Evolutionary conservation across 2,113 vertebrate genomes (phyloP).

Genomic region (Paradisaea rubra): DNA sequence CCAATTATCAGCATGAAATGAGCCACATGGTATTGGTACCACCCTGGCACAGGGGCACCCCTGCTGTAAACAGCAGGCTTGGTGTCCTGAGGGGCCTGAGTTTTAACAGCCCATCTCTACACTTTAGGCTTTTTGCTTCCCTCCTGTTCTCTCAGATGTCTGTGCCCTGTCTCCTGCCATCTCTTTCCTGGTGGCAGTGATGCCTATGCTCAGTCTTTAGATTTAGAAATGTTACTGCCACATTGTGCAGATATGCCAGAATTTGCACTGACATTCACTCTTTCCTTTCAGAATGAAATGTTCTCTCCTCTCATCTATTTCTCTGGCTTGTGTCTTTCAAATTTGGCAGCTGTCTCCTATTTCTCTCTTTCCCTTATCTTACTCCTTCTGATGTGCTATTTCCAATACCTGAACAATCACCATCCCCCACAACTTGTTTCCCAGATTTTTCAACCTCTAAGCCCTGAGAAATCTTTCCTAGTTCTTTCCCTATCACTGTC

Average conservation of each 20-base stretch:
- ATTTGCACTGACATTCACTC: neutral
- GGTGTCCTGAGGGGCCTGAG: neutral
- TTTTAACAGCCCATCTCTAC: neutral
- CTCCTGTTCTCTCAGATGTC: neutral
- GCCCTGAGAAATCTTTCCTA: neutral
- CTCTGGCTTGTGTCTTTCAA: neutral
- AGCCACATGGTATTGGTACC: neutral
- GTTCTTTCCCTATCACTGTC: neutral
- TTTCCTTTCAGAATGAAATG: conserved; percentile 6
- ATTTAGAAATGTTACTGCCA: neutral
- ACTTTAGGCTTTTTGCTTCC: neutral
- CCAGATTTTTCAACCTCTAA: neutral
- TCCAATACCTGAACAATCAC: neutral
- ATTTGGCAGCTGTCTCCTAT: neutral
- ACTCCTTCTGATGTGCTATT: neutral
- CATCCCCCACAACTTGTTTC: neutral
- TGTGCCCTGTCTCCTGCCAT: neutral
- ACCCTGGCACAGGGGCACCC: neutral
- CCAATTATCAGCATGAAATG: neutral
- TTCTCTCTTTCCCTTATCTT: neutral
- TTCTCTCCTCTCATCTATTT: neutral
- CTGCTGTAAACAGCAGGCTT: neutral
- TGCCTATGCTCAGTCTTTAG: neutral
- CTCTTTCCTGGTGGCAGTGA: neutral
- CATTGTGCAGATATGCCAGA: neutral